phyloP scores from a whole-genome alignment of 2,113 vertebrate genomes.

The Grallaria varia region DNA sequence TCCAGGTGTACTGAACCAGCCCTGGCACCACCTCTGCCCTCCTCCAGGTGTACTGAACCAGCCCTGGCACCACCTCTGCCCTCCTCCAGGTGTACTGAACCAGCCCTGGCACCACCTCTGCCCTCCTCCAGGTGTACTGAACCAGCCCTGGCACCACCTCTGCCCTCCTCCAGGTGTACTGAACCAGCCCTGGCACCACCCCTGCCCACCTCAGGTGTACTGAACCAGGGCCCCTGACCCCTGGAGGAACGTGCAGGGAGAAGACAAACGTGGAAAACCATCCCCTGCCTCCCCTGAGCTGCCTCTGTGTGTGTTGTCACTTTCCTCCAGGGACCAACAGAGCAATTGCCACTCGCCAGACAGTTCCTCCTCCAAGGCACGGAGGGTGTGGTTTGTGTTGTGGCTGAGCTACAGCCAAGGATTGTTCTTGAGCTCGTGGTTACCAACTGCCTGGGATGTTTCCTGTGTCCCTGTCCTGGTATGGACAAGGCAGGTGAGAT shows the following conservation, averaged over 20 bases:
- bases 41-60: too few species aligned
- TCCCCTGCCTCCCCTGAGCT: rapidly evolving
- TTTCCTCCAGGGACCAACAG: not conserved
- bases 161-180: too few species aligned
- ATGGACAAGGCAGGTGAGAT: not conserved
- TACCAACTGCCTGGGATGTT: not conserved
- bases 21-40: too few species aligned
- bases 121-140: constrained; percentile 78
- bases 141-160: too few species aligned
- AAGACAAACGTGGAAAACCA: not conserved
- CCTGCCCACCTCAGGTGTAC: too few species aligned
- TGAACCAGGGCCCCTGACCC: too few species aligned
- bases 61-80: too few species aligned
- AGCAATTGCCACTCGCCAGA: not conserved
- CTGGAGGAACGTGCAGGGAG: too few species aligned
- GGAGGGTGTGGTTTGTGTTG: not conserved
- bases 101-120: too few species aligned
- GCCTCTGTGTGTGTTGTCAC: not conserved
- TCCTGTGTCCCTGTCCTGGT: not conserved
- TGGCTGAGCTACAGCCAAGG: not conserved
- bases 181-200: too few species aligned
- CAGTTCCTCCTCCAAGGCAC: not conserved
- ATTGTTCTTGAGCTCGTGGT: not conserved
- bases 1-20: too few species aligned
- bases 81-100: too few species aligned